These are phyloP conservation scores for Xiphophorus maculatus DNA, from an alignment of 2,113 vertebrate genomes.

Conservation along the genomic window DNA sequence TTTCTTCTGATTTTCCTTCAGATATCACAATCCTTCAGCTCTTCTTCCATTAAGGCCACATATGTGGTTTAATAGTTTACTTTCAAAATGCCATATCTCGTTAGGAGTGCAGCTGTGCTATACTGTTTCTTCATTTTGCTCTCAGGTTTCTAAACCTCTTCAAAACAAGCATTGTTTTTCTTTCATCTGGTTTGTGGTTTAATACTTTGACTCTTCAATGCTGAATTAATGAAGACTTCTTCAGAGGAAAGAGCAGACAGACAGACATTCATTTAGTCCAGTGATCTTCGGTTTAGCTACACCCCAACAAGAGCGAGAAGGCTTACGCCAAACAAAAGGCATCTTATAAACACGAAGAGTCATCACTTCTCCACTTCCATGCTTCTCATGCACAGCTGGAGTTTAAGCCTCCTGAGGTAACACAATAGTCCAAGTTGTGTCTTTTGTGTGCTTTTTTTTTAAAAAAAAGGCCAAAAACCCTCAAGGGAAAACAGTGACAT, in stretches of 20 bases:
- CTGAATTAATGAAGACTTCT: not conserved
- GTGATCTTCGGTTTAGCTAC: constrained; percentile 18
- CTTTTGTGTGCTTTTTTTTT: constrained; percentile 4
- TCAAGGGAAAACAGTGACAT: constrained; percentile 51
- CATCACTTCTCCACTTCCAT: constrained; percentile 50
- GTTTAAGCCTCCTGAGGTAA: constrained; percentile 22
- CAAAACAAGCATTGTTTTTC: no score
- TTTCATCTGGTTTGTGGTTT: not conserved
- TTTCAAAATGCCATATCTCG: no score
- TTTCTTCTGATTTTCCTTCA: no score
- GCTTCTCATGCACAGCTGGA: constrained; percentile 22
- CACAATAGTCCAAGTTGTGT: constrained; percentile 36
- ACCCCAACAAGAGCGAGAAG: not conserved
- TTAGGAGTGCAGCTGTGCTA: no score
- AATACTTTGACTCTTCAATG: not conserved
- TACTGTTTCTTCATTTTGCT: no score
- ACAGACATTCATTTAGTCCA: not conserved
- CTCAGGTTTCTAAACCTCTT: no score
- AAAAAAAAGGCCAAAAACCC: not conserved
- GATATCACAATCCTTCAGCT: no score
- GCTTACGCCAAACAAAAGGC: constrained; percentile 30
- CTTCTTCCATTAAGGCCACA: no score
- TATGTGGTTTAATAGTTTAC: no score
- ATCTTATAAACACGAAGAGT: constrained; percentile 42
- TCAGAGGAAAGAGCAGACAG: not conserved